These are phyloP conservation scores for Megaceryle alcyon DNA, from an alignment of 2,797 vertebrate genomes.

Conservation along the genomic window DNA sequence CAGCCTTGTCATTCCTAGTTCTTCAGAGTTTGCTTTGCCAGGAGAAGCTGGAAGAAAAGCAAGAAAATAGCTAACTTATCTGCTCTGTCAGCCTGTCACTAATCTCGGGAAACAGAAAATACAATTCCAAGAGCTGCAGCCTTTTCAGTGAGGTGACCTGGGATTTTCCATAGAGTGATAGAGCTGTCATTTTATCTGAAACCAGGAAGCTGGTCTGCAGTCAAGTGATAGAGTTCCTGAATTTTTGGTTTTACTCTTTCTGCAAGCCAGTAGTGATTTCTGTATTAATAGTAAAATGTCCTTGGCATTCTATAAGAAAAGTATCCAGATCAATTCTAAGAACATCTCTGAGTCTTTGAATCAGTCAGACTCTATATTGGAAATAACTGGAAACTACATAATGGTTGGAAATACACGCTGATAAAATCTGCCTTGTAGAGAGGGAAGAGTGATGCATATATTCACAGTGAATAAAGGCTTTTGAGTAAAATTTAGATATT, in stretches of 20 bases:
- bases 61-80: background rate
- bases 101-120: slow-evolving; percentile 29
- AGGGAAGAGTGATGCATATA: background rate
- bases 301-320: background rate
- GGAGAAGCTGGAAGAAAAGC: background rate
- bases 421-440: background rate
- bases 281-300: background rate
- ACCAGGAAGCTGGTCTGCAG: background rate
- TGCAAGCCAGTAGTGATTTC: background rate
- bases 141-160: background rate
- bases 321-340: background rate
- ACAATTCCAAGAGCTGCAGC: background rate
- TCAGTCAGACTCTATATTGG: background rate
- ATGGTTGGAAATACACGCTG: background rate
- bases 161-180: background rate
- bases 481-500: slow-evolving; percentile 28
- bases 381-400: background rate
- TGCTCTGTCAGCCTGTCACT: background rate
- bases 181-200: background rate
- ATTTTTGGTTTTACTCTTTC: background rate
- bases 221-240: background rate
- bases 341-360: background rate
- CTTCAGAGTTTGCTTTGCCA: background rate
- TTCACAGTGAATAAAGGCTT: slow-evolving; percentile 27
- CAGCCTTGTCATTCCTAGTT: background rate